phyloP scores from a whole-genome alignment of 2,797 vertebrate species.

The Rhincodon typus region DNA sequence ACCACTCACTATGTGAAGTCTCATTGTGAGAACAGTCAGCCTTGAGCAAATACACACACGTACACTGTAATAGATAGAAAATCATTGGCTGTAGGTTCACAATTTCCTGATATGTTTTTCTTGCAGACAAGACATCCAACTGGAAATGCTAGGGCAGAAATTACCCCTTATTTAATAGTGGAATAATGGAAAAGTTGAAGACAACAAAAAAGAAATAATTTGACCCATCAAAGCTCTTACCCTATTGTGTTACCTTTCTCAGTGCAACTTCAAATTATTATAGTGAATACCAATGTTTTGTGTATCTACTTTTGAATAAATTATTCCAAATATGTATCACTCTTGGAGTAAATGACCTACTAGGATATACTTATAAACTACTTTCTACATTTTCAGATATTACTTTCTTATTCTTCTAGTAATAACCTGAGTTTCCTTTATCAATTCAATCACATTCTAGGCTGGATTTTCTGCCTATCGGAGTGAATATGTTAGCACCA shows the following conservation, averaged over 20 bases:
- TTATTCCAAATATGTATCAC: background rate
- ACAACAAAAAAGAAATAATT: background rate
- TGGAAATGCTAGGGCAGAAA: no score
- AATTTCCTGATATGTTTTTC: no score
- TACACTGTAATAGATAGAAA: no score
- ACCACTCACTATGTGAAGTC: background rate
- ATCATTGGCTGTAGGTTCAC: no score
- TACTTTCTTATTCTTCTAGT: background rate
- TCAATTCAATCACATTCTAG: background rate
- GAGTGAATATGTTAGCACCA: background rate
- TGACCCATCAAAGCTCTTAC: background rate
- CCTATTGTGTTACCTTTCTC: background rate
- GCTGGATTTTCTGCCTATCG: background rate
- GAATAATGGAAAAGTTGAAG: background rate
- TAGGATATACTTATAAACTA: background rate
- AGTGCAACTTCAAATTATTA: background rate
- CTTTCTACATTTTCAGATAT: background rate
- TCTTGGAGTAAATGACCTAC: background rate
- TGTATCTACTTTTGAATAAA: background rate
- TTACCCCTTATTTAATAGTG: no score
- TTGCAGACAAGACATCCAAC: no score
- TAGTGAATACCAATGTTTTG: background rate
- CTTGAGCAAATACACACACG: no score
- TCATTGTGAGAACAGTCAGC: background rate
- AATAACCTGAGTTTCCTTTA: background rate